Evolutionary conservation across 2,888 invertebrate species (phyloP), one percentile per base, ranked within the genome.

Genomic region (Diploptera punctata): DNA sequence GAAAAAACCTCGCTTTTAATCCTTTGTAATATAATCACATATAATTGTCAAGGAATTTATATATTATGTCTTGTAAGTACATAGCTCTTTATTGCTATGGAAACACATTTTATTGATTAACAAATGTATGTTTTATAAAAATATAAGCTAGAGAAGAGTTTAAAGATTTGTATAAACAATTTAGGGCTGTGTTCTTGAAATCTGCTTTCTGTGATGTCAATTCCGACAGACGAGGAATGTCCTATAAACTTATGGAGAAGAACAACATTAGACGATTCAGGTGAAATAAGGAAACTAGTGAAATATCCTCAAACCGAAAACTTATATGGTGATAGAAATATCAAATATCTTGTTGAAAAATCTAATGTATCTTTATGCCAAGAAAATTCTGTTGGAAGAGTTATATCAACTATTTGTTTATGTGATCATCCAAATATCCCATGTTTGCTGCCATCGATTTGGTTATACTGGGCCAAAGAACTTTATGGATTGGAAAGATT

Each of bases 391-490:
- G 71, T 74, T 1, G 74, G 76, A 2, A 76, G 80, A 43, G 71
- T 83, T 3, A 77, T 84, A 7, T 81, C 81, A 1, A 79, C 77
- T 26, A 76, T 85, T 10, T 81, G 81, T 62, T 77, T 85, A 0
- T 80, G 82, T 74, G 81, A 82, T 77, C 86, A 85, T 78, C 90
- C 91, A 0, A 82, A 87, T 75, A 79, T 89, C 38, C 87, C 87
- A 0, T 81, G 87, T 75, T 21, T 38, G 5, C 7, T 38, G 38
- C 5, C 38, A 38, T 5, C 7, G 13, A 38, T 38, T 38, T 9
- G 7, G 13, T 47, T 47, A 47, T 33, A 33, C 5, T 33, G 10
- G 33, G 33, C 33, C 33, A 7, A 33, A 33, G 5, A 33, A 7
- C 10, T 33, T 54, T 47, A 68, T 76, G 88, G 87, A 76, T 73